Conservation (phyloP, 1,140 invertebrate species). For the Tyrophagus putrescentiae region DNA sequence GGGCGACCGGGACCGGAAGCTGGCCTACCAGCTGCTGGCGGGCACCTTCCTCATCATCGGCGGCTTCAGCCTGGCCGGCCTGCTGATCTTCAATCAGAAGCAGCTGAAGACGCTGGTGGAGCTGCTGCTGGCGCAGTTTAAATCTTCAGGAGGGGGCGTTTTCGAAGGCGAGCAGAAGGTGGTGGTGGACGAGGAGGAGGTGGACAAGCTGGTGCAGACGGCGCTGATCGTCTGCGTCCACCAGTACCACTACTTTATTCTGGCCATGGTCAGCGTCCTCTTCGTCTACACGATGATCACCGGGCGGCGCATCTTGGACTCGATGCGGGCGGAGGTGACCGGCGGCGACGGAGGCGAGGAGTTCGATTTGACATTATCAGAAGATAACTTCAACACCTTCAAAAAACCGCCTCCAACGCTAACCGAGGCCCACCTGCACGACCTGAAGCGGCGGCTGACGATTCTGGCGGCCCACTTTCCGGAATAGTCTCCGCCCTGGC, state of each 20-base stretch:
- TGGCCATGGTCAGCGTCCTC: not conserved
- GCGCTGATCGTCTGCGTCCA: not conserved
- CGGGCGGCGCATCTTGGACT: no score
- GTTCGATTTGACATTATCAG: not conserved
- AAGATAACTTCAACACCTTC: not conserved
- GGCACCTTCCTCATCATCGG: not conserved
- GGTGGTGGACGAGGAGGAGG: not conserved
- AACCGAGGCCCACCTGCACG: not conserved
- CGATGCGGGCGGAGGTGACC: not conserved
- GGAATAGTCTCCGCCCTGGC: not conserved
- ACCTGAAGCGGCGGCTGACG: not conserved
- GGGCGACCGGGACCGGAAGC: not conserved
- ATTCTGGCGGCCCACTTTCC: not conserved
- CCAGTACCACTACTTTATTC: not conserved
- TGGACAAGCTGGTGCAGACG: not conserved
- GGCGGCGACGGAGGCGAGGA: not conserved
- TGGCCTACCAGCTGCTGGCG: not conserved
- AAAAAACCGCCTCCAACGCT: not conserved
- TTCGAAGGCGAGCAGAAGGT: not conserved
- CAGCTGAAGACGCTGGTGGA: not conserved
- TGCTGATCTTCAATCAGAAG: not conserved
- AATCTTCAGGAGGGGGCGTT: no score
- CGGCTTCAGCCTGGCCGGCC: not conserved
- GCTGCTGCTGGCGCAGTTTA: not conserved
- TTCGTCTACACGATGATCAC: slow-evolving; percentile 8